Base-by-base conservation (phyloP, 2,888 invertebrate genomes). In the Ophraella communa region DNA sequence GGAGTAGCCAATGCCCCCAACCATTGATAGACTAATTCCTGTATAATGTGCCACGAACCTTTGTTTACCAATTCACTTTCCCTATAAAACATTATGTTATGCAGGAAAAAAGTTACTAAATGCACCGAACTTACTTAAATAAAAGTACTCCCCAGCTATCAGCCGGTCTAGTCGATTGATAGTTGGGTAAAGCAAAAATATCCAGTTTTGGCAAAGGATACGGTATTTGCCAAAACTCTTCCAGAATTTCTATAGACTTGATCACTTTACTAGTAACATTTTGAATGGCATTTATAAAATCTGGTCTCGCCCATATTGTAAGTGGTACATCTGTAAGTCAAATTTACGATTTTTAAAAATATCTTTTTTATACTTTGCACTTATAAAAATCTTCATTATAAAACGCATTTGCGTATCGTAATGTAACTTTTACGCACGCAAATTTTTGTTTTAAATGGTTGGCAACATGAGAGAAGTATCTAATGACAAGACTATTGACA, bases 11-110 rank as follows among this genome's bases (percentile, higher is more conserved):
- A 85, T 3, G 89, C 87, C 0, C 92, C 92, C 11, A 93, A 81
- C 93, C 93, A 94, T 78, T 93, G 93, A 78, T 92, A 91, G 2
- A 89, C 87, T 39, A 93, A 75, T 78, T 93, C 93, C 72, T 91
- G 90, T 0, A 90, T 86, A 2, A 91, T 81, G 66, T 87, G 88
- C 79, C 88, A 87, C 70, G 88, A 87, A 0, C 88, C 88, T 49
- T 85, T 85, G 70, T 85, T 86, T 68, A 87, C 86, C 1, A 93
- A 77, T 75, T 92, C 92, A 71, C 89, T 90, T 81, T 93, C 92
- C 77, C 93, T 93, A 74, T 24, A 80, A 75, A 74, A 14, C 8
- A 17, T n/a, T n/a, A n/a, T n/a, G n/a, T n/a, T n/a, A n/a, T n/a
- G 47, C 17, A 5, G 44, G 14, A 45, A 39, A 4, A 8, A 7